Evolutionary conservation across 1,140 invertebrate species (phyloP), one percentile per base, ranked within the genome.

Genomic region (Drosophila tani): DNA sequence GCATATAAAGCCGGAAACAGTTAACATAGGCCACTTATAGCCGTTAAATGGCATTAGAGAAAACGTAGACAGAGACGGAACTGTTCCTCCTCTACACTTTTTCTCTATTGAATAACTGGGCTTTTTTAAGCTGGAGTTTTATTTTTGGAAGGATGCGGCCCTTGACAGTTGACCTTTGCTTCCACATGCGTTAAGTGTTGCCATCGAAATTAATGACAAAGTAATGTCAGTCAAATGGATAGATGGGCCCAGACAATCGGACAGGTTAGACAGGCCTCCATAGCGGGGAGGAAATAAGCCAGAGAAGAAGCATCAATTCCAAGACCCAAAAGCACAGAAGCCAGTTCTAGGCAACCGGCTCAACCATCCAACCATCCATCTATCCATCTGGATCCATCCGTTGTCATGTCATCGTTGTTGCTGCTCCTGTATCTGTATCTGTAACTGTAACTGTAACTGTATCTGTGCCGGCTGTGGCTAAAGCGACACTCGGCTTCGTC

Each of bases 141-240:
- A 83, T 87, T 73, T 90, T 75, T 69, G 76, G 69, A 70, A 70
- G 60, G 73, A 65, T 86, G 55, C 75, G 56, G 24, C n/a, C 53
- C 32, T 40, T 70, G 82, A 85, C 79, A 79, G 81, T 81, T 91
- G 70, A 87, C 78, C 82, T 76, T 66, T 79, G 75, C 71, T 51
- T 51, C 40, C 65, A 47, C 19, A 41, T 83, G 71, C 71, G 74
- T 81, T 83, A 86, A 91, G 73, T 87, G 77, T 73, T 79, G 62
- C 70, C 80, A 81, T 82, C 81, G 80, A 80, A 91, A 91, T 91
- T 84, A 91, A 87, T 87, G 85, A 84, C 78, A 91, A 84, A 87
- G 81, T 87, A 91, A 87, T 91, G 90, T 90, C 90, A 84, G 90
- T 91, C 90, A 91, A 91, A 84, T 58, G 73, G 82, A 84, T 87